phyloP scores from a whole-genome alignment of 1,140 invertebrate species.

The Agraylea sexmaculata region DNA sequence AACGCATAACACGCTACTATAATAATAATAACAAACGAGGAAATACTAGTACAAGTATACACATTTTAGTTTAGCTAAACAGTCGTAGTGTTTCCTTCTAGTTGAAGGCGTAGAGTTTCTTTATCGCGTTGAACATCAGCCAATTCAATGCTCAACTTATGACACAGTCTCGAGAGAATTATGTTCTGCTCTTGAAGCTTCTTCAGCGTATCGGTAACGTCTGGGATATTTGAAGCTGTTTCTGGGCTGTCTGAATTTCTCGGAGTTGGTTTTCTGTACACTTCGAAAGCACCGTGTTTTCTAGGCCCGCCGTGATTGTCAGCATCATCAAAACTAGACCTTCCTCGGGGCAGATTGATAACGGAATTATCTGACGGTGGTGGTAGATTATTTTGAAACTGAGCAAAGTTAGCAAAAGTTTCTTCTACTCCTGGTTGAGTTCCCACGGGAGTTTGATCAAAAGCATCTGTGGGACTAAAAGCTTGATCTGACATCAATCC shows the following conservation, averaged over 20 bases:
- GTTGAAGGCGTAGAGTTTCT: constrained; percentile 56
- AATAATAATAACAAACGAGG: too few species aligned
- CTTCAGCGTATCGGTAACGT: constrained; percentile 44
- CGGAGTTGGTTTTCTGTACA: constrained; percentile 53
- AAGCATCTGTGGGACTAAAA: constrained; percentile 46
- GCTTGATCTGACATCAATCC: constrained; percentile 36
- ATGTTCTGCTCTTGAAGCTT: constrained; percentile 75
- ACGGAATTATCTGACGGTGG: constrained; percentile 22
- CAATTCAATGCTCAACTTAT: constrained; percentile 78
- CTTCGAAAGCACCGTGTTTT: constrained; percentile 62
- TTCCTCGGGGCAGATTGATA: constrained; percentile 16
- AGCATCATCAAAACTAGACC: constrained; percentile 23
- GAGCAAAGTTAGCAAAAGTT: constrained; percentile 53
- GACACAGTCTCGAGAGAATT: constrained; percentile 69
- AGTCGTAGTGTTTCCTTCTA: constrained; percentile 32
- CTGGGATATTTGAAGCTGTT: constrained; percentile 27
- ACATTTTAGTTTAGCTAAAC: too few species aligned
- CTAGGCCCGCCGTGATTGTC: constrained; percentile 29
- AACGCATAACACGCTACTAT: too few species aligned
- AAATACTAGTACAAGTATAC: constrained; percentile 1
- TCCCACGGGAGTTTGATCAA: constrained; percentile 40
- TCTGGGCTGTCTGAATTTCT: constrained; percentile 31
- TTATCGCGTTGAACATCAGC: constrained; percentile 76
- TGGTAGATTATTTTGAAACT: constrained; percentile 44
- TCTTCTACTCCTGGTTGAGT: constrained; percentile 30